These are phyloP conservation scores for Pangasius larnaudii DNA, from an alignment of 2,797 vertebrate species.

Conservation along the genomic window DNA sequence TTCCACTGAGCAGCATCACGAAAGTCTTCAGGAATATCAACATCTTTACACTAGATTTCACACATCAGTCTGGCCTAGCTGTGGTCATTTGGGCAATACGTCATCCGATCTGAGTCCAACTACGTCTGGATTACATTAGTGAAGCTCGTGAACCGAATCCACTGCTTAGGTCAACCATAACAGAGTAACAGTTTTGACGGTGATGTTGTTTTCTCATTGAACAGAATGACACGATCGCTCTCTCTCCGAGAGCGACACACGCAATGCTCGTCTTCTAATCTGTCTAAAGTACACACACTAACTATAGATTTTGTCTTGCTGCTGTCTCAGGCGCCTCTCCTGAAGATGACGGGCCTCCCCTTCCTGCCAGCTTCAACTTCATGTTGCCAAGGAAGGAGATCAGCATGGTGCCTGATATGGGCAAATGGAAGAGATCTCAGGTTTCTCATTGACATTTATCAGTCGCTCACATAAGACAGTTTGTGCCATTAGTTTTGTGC, in stretches of 20 bases:
- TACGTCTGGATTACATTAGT: no score
- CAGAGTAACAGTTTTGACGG: background rate
- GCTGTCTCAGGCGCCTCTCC: conserved; percentile 73
- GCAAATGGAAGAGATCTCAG: conserved; percentile 95
- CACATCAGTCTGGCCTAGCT: background rate
- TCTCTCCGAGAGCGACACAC: background rate
- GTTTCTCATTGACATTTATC: conserved; percentile 54
- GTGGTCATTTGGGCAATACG: no score
- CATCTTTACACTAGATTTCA: background rate
- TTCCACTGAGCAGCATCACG: background rate
- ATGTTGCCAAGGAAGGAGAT: conserved; percentile 94
- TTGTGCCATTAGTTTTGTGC: background rate
- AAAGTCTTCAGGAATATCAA: background rate
- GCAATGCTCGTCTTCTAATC: background rate
- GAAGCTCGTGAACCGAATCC: background rate
- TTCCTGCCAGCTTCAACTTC: conserved; percentile 71
- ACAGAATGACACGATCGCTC: background rate
- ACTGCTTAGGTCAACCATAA: background rate
- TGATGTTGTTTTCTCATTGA: background rate
- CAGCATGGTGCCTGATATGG: conserved; percentile 92
- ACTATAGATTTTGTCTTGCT: background rate
- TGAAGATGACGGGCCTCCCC: conserved; percentile 76
- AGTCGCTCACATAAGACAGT: background rate
- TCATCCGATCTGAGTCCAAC: no score
- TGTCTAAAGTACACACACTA: background rate